These are phyloP conservation scores for Palythoa grandis DNA, from an alignment of 92 coral and sea anemone genomes.

Conservation along the genomic window DNA sequence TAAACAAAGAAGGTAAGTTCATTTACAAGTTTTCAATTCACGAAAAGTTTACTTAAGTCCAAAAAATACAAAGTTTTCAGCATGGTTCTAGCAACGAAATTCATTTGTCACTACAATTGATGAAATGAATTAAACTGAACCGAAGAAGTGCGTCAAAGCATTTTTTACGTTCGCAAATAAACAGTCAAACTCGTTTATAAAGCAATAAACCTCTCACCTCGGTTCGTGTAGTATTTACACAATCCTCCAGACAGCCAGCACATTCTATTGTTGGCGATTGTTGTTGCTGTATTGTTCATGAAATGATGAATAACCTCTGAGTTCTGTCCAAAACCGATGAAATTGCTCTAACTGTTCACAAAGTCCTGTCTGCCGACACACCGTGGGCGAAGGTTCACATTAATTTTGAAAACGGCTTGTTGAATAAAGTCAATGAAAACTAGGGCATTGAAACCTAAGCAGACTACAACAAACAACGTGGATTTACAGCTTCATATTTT, in stretches of 20 bases:
- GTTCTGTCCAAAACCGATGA: background rate
- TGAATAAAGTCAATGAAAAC: conserved; percentile 29
- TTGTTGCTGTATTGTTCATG: conserved; percentile 21
- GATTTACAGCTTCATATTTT: conserved; percentile 11
- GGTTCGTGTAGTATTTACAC: conserved; percentile 6
- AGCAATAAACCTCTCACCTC: too few species aligned
- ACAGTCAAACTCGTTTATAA: background rate
- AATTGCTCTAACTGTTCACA: conserved; percentile 16
- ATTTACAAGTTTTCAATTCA: too few species aligned
- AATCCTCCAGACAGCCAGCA: conserved; percentile 6
- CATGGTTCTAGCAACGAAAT: too few species aligned
- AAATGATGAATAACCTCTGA: background rate
- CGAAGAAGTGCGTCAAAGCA: background rate
- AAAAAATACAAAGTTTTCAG: too few species aligned
- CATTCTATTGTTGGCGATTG: background rate
- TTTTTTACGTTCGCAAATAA: background rate
- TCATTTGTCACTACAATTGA: too few species aligned
- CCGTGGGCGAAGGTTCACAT: conserved; percentile 4
- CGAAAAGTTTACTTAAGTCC: too few species aligned
- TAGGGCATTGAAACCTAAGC: conserved; percentile 8
- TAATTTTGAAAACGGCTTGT: conserved; percentile 8
- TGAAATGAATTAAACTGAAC: too few species aligned
- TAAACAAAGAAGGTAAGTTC: too few species aligned
- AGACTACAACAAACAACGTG: conserved; percentile 20
- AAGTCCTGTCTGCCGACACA: conserved; percentile 20